These are phyloP conservation scores for Strix uralensis DNA, from an alignment of 2,113 vertebrate species.

Conservation along the genomic window DNA sequence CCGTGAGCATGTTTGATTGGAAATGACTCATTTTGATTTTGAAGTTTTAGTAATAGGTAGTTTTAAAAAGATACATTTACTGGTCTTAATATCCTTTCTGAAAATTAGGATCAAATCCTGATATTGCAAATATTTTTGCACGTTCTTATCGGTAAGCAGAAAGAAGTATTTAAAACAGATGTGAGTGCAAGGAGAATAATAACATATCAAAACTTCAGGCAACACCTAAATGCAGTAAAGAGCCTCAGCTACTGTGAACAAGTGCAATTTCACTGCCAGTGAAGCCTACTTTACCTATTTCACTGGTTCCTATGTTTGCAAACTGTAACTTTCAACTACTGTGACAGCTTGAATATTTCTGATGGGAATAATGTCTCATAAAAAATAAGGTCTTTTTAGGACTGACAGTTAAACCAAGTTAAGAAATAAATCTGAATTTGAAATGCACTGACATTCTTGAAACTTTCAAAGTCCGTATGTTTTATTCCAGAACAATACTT, in stretches of 20 bases:
- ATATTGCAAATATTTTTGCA: not conserved
- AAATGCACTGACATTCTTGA: not conserved
- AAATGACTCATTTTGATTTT: not conserved
- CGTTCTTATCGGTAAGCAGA: not conserved
- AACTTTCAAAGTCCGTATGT: not conserved
- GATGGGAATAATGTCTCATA: not conserved
- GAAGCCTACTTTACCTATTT: not conserved
- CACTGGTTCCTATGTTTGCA: not conserved
- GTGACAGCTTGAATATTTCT: not conserved
- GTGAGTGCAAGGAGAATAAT: not conserved
- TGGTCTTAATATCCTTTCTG: not conserved
- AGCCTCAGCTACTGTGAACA: not conserved
- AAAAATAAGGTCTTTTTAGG: not conserved
- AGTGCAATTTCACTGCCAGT: not conserved
- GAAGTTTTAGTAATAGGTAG: not conserved
- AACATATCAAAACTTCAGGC: not conserved
- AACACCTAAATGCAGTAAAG: not conserved
- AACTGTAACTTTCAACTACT: not conserved
- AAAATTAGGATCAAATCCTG: not conserved
- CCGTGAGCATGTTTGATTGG: not conserved
- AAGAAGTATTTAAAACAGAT: not conserved
- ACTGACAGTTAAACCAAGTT: not conserved
- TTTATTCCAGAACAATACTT: not conserved
- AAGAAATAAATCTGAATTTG: constrained; percentile 23
- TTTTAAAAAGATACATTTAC: not conserved